phyloP scores from a whole-genome alignment of 2,113 vertebrate species.

The Eira barbara region DNA sequence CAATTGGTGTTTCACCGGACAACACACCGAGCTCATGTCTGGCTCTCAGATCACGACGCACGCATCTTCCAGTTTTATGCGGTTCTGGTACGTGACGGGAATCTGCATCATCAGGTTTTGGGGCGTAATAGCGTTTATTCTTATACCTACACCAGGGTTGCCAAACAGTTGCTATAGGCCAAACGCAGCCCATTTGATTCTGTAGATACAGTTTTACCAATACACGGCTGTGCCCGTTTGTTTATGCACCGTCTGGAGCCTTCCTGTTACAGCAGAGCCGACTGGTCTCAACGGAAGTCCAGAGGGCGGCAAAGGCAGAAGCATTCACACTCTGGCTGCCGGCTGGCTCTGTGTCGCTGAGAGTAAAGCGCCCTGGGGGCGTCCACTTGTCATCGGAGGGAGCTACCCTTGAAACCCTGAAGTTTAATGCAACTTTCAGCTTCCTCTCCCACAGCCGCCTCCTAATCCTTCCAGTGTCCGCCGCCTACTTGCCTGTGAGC shows the following conservation, averaged over 20 bases:
- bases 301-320: too few species aligned
- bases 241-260: background rate
- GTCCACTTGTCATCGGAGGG: background rate
- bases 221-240: background rate
- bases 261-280: background rate
- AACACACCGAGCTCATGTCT: background rate
- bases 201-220: background rate
- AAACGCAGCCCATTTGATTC: background rate
- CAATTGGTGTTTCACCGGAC: background rate
- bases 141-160: background rate
- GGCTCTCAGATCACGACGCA: background rate
- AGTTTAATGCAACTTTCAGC: background rate
- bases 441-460: background rate
- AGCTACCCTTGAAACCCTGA: background rate
- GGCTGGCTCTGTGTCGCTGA: too few species aligned
- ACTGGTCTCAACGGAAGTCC: background rate
- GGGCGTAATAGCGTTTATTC: too few species aligned
- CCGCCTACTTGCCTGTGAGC: constrained; percentile 82
- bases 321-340: too few species aligned
- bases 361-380: accelerated
- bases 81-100: background rate
- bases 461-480: accelerated
- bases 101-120: background rate
- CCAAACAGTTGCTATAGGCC: background rate
- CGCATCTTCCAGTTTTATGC: background rate